Evolutionary conservation across 2,888 invertebrate species (phyloP).

Genomic region (Lycaena phlaeas): DNA sequence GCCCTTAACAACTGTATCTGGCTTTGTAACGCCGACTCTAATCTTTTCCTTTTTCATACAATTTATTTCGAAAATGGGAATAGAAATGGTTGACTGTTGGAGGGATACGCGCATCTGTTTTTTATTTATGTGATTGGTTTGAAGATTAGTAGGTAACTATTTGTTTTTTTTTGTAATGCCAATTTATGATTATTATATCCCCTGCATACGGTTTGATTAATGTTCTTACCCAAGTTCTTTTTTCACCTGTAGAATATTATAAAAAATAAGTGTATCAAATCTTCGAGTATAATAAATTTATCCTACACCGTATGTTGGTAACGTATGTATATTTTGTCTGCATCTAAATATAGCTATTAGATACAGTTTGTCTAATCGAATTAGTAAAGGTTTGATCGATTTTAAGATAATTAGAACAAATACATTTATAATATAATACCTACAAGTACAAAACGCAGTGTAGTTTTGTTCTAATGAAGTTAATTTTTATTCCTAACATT

Average conservation of each 20-base stretch:
- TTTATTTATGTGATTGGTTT: constrained; percentile 63
- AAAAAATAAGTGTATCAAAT: no score
- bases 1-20: constrained; percentile 50
- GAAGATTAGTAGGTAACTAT: constrained; percentile 45
- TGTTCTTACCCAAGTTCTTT: background rate
- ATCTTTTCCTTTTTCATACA: constrained; percentile 40
- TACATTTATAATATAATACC: no score
- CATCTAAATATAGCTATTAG: no score
- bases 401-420: no score
- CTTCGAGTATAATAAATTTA: no score
- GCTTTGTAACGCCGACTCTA: constrained; percentile 53
- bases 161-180: constrained; percentile 58
- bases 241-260: background rate
- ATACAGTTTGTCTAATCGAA: no score
- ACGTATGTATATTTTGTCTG: no score
- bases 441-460: no score
- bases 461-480: no score
- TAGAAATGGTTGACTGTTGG: constrained; percentile 37
- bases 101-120: constrained; percentile 54
- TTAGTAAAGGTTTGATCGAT: no score
- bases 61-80: constrained; percentile 60
- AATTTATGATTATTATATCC: constrained; percentile 56
- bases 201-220: constrained; percentile 25
- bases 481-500: no score
- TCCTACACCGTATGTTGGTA: no score